Evolutionary conservation across 2,113 vertebrate species (phyloP).

Genomic region (Girardinichthys multiradiatus): DNA sequence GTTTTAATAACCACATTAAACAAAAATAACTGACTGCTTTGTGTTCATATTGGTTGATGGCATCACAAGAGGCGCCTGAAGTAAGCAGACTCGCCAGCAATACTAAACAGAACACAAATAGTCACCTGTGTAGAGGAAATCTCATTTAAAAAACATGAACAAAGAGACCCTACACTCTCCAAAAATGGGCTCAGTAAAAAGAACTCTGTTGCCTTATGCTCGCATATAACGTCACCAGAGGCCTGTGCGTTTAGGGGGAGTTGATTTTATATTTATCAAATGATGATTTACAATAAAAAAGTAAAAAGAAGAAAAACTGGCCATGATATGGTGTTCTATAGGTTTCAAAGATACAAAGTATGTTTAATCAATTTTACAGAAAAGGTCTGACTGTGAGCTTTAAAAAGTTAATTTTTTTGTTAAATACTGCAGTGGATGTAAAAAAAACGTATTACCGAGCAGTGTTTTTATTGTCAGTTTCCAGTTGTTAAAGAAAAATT

Average conservation of each 20-base stretch:
- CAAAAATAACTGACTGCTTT: not conserved
- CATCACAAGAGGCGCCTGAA: too few species aligned
- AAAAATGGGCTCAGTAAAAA: not conserved
- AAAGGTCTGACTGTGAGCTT: not conserved
- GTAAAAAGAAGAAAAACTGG: not conserved
- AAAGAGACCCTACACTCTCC: too few species aligned
- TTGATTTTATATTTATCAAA: not conserved
- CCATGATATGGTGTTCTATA: not conserved
- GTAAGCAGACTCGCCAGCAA: too few species aligned
- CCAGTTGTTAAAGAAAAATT: too few species aligned
- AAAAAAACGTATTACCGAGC: not conserved
- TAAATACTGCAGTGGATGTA: not conserved
- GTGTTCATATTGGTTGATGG: too few species aligned
- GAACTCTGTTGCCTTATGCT: not conserved
- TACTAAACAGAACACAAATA: too few species aligned
- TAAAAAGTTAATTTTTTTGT: not conserved
- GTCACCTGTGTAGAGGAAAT: too few species aligned
- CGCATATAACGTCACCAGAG: too few species aligned
- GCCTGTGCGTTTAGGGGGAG: too few species aligned
- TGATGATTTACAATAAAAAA: not conserved
- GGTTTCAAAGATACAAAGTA: not conserved
- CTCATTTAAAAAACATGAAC: too few species aligned
- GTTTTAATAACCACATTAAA: not conserved
- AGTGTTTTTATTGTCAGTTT: too few species aligned
- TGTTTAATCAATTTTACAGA: not conserved